Percentiles rank a stretch among this genome's conserved stretches.
Conservation (phyloP, 2,888 invertebrate genomes). For the Lampropteryx suffumata region DNA sequence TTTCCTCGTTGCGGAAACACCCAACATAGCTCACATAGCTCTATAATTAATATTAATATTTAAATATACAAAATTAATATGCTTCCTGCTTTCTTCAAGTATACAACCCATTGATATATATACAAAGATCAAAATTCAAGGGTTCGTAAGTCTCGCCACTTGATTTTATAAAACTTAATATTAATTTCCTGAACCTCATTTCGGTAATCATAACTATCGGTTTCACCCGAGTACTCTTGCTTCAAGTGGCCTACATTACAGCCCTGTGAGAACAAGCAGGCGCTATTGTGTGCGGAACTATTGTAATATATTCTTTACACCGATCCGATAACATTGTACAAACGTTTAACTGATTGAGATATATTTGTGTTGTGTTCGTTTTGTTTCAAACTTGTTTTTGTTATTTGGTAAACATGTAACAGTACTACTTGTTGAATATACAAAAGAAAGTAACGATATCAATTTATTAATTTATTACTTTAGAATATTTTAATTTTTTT, state of each 20-base stretch:
- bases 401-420: no score
- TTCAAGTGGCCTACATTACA: slow-evolving; percentile 43
- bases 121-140: not conserved
- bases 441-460: not conserved
- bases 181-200: slow-evolving; percentile 9
- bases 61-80: no score
- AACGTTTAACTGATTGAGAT: slow-evolving; percentile 22
- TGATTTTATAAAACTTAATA: slow-evolving; percentile 18
- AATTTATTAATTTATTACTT: no score
- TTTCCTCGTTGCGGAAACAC: no score
- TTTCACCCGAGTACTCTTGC: slow-evolving; percentile 55
- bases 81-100: no score
- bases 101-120: slow-evolving; percentile 6
- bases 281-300: slow-evolving; percentile 19
- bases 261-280: slow-evolving; percentile 32
- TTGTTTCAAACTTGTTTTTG: slow-evolving; percentile 24
- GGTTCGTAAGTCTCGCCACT: slow-evolving; percentile 1
- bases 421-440: slow-evolving; percentile 8
- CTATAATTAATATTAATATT: no score
- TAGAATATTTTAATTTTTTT: no score
- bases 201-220: slow-evolving; percentile 58
- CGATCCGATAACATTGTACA: slow-evolving; percentile 25
- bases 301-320: slow-evolving; percentile 9
- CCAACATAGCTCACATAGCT: no score
- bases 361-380: slow-evolving; percentile 12